Conservation (phyloP, 2,797 vertebrate species). For the Pseudochirops cupreus region DNA sequence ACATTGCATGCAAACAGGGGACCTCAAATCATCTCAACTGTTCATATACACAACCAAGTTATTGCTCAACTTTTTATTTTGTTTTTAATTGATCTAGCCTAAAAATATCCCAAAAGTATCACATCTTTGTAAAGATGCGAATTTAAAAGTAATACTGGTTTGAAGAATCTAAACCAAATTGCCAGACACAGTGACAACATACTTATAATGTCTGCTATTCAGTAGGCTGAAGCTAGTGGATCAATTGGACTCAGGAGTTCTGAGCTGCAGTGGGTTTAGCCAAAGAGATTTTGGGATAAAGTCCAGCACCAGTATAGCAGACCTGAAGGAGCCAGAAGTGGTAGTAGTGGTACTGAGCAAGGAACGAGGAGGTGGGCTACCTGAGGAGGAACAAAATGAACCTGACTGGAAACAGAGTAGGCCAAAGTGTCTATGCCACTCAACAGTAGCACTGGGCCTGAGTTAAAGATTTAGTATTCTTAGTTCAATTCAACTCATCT, state of each 20-base stretch:
- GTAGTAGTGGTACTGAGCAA: background rate
- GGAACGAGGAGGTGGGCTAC: background rate
- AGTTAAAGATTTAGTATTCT: background rate
- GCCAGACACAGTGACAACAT: background rate
- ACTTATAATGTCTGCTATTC: background rate
- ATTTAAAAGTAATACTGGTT: background rate
- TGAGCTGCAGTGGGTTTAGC: background rate
- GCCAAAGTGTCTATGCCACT: background rate
- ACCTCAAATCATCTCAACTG: background rate
- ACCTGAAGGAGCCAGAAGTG: background rate
- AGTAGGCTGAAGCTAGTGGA: background rate
- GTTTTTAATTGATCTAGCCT: background rate
- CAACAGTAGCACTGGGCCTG: background rate
- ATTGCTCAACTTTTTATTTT: background rate
- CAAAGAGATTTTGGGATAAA: background rate
- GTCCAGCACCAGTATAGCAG: background rate
- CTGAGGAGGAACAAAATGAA: background rate
- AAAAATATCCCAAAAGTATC: background rate
- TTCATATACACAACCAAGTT: background rate
- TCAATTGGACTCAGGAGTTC: background rate
- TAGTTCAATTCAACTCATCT: background rate
- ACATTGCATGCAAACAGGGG: background rate
- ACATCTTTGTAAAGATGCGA: background rate
- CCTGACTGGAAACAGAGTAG: background rate
- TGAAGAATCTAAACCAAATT: background rate